Evolutionary conservation across 2,888 invertebrate species (phyloP).

Genomic region (Lampropteryx suffumata): DNA sequence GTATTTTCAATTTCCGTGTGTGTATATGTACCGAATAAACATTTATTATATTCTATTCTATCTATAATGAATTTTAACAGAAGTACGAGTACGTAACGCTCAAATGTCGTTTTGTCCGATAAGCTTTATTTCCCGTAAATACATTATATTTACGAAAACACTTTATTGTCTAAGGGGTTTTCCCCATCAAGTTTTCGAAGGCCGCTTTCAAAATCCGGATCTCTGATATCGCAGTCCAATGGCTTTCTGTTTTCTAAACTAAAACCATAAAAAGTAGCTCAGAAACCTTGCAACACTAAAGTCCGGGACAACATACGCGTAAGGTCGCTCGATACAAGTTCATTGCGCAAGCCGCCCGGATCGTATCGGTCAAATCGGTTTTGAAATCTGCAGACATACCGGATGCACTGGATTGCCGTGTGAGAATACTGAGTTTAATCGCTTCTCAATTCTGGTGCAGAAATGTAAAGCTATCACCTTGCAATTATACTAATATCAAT

Average conservation of each 20-base stretch:
- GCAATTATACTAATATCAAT: too few relatives aligned
- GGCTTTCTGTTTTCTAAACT: constrained; percentile 14
- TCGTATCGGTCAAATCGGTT: constrained; percentile 35
- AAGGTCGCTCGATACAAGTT: constrained; percentile 32
- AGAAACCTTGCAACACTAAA: constrained; percentile 26
- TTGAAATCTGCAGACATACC: constrained; percentile 30
- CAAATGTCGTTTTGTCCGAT: too few relatives aligned
- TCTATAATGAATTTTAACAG: too few relatives aligned
- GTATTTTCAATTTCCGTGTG: too few relatives aligned
- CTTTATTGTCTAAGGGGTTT: too few relatives aligned
- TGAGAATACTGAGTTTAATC: constrained; percentile 3
- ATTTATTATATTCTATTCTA: too few relatives aligned
- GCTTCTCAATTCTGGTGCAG: constrained; percentile 6
- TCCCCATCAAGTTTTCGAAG: not conserved
- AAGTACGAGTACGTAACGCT: too few relatives aligned
- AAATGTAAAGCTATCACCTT: too few relatives aligned
- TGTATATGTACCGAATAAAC: too few relatives aligned
- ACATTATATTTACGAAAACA: too few relatives aligned
- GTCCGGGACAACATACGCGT: constrained; percentile 31
- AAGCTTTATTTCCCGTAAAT: too few relatives aligned
- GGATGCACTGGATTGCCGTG: constrained; percentile 25
- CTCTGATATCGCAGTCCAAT: not conserved
- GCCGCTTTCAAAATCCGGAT: not conserved
- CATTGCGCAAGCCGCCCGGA: constrained; percentile 30
- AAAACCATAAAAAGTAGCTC: constrained; percentile 16